Conservation (phyloP, 2,888 invertebrate species). For the Julus scanicus region DNA sequence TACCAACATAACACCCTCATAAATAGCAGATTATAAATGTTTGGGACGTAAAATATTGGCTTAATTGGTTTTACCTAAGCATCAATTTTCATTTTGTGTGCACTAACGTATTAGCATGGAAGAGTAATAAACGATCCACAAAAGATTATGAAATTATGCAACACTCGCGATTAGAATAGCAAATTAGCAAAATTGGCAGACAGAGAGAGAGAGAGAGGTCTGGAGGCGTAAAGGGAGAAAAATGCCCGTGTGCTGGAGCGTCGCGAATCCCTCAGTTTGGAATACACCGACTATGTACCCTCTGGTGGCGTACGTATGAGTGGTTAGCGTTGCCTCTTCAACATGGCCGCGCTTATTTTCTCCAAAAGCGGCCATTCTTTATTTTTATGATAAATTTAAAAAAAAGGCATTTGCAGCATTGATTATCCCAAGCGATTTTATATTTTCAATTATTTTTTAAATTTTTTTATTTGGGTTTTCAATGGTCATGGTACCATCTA, state of each 20-base stretch:
- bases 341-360: too few relatives aligned
- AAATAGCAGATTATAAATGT: constrained; percentile 54
- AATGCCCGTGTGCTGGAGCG: neutral
- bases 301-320: too few relatives aligned
- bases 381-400: too few relatives aligned
- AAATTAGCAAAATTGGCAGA: constrained; percentile 31
- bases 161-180: constrained; percentile 48
- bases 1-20: constrained; percentile 47
- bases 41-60: constrained; percentile 52
- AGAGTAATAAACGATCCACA: constrained; percentile 47
- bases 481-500: too few relatives aligned
- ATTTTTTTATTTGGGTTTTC: too few relatives aligned
- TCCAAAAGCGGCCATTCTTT: too few relatives aligned
- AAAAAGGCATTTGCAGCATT: too few relatives aligned
- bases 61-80: constrained; percentile 50
- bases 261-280: neutral
- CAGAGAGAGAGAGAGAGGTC: neutral
- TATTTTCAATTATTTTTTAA: too few relatives aligned
- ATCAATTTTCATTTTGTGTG: constrained; percentile 53
- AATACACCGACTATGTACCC: too few relatives aligned
- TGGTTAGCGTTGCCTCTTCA: too few relatives aligned
- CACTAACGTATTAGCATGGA: constrained; percentile 45
- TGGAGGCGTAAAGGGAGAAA: neutral
- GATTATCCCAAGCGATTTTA: too few relatives aligned
- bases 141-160: constrained; percentile 51